Base-by-base conservation (phyloP, 2,797 vertebrate genomes). In the Discoglossus pictus region DNA sequence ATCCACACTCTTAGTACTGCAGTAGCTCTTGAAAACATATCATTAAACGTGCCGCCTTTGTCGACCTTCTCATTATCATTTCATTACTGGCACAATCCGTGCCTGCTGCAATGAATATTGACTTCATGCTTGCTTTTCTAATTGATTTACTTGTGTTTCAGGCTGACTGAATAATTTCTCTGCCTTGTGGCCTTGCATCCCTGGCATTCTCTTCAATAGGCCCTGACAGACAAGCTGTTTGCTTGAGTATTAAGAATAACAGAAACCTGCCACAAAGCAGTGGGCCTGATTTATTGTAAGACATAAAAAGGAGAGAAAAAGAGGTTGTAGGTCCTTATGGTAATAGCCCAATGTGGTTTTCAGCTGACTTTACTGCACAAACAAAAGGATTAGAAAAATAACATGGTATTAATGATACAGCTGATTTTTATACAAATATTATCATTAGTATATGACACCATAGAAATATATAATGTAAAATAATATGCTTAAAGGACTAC, bases 101-200 rank as follows among this genome's bases (percentile, higher is more conserved):
- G 69, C 71, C 12, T 15, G 60, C 52, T 0, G 43, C 84, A 80
- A 82, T 85, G 82, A 86, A 87, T 87, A 86, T 88, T 89, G 87
- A 87, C 89, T 89, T 84, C 82, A 78, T 82, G 83, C 86, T 89
- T 79, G 78, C 86, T 89, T 86, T 88, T 85, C 86, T 88, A 87
- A 88, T 87, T 89, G 87, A 90, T 88, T 90, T 88, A 86, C 76
- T 74, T 79, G 65, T 69, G 13, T 44, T 76, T 74, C 80, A 74
- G 78, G 67, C 80, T 80, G 76, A 82, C 68, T 73, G 74, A 71
- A 75, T 50, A 50, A 75, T 82, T 75, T 67, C 76, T 79, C 83
- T 86, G 83, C 78, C 72, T 77, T 64, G 61, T 68, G 74, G 78
- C 78, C 74, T 73, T 80, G 81, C 76, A 76, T 77, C 35, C 79